phyloP scores from a whole-genome alignment of 2,797 vertebrate genomes.

The Molossus molossus region DNA sequence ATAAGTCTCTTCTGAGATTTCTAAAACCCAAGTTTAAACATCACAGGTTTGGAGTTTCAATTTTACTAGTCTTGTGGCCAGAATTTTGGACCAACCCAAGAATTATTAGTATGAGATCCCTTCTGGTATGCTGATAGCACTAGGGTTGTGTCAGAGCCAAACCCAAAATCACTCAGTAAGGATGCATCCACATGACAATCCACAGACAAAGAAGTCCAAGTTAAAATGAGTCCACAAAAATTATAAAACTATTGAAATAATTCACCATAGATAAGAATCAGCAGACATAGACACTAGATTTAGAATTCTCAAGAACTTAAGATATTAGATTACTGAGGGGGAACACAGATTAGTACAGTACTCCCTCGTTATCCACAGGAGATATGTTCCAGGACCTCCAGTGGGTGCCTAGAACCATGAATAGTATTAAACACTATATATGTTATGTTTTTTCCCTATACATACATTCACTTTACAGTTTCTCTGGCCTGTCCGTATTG shows the following conservation, averaged over 20 bases:
- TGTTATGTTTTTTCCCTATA: background rate
- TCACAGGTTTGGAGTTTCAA: background rate
- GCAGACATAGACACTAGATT: background rate
- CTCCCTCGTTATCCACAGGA: background rate
- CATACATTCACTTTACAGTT: background rate
- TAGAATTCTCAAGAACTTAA: background rate
- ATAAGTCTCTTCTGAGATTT: background rate
- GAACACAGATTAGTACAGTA: background rate
- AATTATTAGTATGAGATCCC: background rate
- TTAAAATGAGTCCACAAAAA: background rate
- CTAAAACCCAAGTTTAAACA: slow-evolving; percentile 38
- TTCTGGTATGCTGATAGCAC: background rate
- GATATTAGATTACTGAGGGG: background rate
- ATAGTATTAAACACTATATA: background rate
- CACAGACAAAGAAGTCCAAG: background rate
- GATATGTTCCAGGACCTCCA: background rate
- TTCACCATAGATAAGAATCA: background rate
- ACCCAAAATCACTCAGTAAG: background rate
- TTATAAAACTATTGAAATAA: background rate
- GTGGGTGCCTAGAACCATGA: background rate
- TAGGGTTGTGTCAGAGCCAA: background rate
- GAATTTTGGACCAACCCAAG: background rate
- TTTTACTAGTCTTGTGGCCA: background rate
- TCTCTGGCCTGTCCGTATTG: background rate
- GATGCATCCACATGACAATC: background rate